Evolutionary conservation across 1,140 invertebrate genomes (phyloP), one percentile per base, ranked within the genome.

Genomic region (Temnothorax longispinosus): DNA sequence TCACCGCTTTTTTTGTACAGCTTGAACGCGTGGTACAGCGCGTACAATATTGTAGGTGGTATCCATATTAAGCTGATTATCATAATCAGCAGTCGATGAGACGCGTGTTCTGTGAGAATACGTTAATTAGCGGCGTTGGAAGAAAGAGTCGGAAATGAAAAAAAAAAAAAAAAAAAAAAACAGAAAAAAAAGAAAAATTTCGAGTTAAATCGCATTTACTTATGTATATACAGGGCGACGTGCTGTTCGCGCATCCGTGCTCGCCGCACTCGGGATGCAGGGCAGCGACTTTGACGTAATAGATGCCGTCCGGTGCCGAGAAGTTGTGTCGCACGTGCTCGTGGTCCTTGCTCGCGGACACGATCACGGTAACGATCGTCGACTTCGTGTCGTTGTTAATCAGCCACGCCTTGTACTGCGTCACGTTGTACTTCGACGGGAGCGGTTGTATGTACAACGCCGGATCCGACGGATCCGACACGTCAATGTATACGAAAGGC

Each of bases 31-130:
- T 94, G 92, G 76, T 93, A 95, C 41, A 94, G 54, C 13, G 91
- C 92, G 87, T 93, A 95, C 11, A 94, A 75, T 85, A 95, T 88
- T 78, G 93, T 93, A 85, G 94, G 94, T 74, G 94, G 94, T 86
- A 95, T 93, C 94, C 94, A 95, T 76, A 95, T 92, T 7, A 93
- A 88, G 74, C 94, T 95, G 44, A 95, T 94, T 69, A 95, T 95
- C 94, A 95, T 95, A 54, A 95, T 94, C 13, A 95, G 67, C 75
- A 95, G 62, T 47, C 91, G 93, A 35, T 92, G 85, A 0, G 93
- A 93, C 6, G 88, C 58, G 78, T 93, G 90, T 67, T 92, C 94
- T 95, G 58, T 10, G 90, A 94, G 84, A 87, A 47, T 21, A 32
- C 1, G 47, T 27, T 58, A 64, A 54, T 38, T 54, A 47, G 10